phyloP scores from a whole-genome alignment of 1,140 invertebrate species.

The Leptinotarsa undecemlineata region DNA sequence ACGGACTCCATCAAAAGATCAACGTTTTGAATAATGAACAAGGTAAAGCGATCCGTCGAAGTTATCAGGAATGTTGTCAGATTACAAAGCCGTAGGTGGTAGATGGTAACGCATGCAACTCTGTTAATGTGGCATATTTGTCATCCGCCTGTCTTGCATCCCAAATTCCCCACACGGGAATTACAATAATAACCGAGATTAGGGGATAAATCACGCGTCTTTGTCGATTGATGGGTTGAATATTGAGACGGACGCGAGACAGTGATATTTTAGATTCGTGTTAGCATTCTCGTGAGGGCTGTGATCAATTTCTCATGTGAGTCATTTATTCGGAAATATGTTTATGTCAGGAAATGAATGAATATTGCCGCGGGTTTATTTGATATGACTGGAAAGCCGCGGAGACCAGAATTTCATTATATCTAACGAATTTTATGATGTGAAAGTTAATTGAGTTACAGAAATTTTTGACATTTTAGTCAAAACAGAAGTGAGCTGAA shows the following conservation, averaged over 20 bases:
- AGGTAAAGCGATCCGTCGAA: not conserved
- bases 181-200: constrained; percentile 20
- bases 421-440: too few relatives aligned
- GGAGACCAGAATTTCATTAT: too few relatives aligned
- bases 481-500: too few relatives aligned
- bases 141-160: constrained; percentile 11
- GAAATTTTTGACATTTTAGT: too few relatives aligned
- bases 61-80: constrained; percentile 7
- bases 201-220: constrained; percentile 15
- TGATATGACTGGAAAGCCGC: too few relatives aligned
- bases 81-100: constrained; percentile 5
- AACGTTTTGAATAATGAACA: not conserved
- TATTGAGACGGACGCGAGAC: constrained; percentile 10
- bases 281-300: not conserved
- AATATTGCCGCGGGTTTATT: not conserved
- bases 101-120: constrained; percentile 10
- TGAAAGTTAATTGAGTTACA: too few relatives aligned
- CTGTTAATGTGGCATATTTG: constrained; percentile 16
- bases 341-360: constrained; percentile 4
- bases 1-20: not conserved
- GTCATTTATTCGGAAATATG: constrained; percentile 7
- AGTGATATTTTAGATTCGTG: not conserved
- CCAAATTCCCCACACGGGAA: constrained; percentile 16
- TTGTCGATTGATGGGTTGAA: constrained; percentile 14
- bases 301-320: constrained; percentile 21